Conservation (phyloP, 2,113 vertebrate genomes). For the Oreochromis tanganicae region DNA sequence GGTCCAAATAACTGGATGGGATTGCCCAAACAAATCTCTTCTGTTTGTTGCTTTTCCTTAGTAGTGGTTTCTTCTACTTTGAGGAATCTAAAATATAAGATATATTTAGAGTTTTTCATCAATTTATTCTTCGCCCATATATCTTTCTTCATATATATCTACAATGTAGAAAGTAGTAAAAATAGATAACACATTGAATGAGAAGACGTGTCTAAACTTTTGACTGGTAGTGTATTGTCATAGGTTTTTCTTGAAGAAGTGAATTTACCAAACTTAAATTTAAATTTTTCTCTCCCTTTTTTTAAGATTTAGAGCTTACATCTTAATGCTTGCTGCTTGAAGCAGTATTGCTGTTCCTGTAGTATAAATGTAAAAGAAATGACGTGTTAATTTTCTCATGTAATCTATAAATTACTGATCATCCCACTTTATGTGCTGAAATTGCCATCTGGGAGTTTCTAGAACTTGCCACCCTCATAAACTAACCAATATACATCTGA, state of each 20-base stretch:
- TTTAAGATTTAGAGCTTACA: not conserved
- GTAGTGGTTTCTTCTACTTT: no score
- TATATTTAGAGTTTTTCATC: no score
- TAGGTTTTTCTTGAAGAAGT: not conserved
- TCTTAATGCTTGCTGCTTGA: not conserved
- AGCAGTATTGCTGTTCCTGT: not conserved
- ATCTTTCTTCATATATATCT: no score
- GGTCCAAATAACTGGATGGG: not conserved
- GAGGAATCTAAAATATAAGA: no score
- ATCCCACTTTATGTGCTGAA: not conserved
- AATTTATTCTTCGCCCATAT: no score
- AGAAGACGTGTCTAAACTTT: not conserved
- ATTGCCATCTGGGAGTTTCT: not conserved
- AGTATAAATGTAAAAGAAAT: not conserved
- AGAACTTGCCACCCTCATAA: not conserved
- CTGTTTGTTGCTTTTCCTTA: no score
- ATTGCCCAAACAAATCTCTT: not conserved
- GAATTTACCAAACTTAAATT: not conserved
- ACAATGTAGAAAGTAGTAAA: no score
- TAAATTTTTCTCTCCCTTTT: not conserved
- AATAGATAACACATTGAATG: not conserved
- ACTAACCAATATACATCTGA: not conserved
- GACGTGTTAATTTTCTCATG: not conserved
- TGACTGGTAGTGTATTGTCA: not conserved
- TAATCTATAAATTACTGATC: not conserved